These are phyloP conservation scores for Panthera leo DNA, from an alignment of 2,113 vertebrate species.

Conservation along the genomic window DNA sequence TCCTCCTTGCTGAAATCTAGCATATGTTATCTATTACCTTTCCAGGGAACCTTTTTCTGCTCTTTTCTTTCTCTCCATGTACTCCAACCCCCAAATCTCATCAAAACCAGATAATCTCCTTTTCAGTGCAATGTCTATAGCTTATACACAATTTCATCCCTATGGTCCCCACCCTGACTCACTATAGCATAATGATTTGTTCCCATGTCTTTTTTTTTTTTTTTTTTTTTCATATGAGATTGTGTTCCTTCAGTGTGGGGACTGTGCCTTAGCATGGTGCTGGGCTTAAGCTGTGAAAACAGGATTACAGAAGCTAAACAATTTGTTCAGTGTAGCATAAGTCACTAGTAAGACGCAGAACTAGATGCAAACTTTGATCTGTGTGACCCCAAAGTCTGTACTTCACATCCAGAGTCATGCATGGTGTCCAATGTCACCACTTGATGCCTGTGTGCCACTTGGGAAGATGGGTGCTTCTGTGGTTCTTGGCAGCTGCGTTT, in stretches of 20 bases:
- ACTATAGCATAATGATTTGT: neutral
- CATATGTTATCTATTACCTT: neutral
- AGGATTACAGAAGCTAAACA: neutral
- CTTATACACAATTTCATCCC: neutral
- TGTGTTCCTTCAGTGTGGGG: neutral
- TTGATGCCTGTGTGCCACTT: neutral
- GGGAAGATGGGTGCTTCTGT: neutral
- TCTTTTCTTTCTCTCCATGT: neutral
- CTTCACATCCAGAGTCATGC: neutral
- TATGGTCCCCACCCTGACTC: neutral
- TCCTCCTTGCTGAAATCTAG: neutral
- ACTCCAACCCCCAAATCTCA: neutral
- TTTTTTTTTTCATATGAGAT: neutral
- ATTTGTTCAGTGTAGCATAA: neutral
- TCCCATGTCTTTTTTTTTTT: neutral
- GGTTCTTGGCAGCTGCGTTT: neutral
- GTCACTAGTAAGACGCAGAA: neutral
- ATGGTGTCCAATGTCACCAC: accelerated
- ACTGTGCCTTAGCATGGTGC: neutral
- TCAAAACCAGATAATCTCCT: neutral
- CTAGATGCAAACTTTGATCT: neutral
- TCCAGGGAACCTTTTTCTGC: neutral
- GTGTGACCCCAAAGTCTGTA: neutral
- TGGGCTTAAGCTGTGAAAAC: neutral
- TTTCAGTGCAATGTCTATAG: neutral